phyloP scores from a whole-genome alignment of 2,797 vertebrate genomes.

The Sebastes variabilis region DNA sequence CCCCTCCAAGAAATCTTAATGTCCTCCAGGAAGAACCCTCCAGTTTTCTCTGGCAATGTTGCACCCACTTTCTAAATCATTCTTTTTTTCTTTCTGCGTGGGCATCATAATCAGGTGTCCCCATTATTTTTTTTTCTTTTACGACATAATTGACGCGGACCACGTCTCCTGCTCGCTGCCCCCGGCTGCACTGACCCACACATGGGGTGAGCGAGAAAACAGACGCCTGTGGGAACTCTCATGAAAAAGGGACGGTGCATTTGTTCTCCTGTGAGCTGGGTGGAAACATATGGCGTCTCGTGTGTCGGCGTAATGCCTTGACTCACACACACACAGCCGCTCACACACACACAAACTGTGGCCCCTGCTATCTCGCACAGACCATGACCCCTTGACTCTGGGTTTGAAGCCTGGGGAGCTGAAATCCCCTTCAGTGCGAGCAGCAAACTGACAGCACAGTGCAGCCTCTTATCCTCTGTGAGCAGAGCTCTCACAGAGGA shows the following conservation, averaged over 20 bases:
- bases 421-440: constrained; percentile 55
- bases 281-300: constrained; percentile 71
- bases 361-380: constrained; percentile 51
- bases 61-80: constrained; percentile 18
- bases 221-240: constrained; percentile 53
- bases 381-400: constrained; percentile 57
- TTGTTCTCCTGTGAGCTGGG: constrained; percentile 58
- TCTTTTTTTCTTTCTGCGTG: constrained; percentile 7
- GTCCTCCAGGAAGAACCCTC: background rate
- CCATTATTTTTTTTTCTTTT: constrained; percentile 28
- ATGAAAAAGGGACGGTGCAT: constrained; percentile 45
- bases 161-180: constrained; percentile 1
- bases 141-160: constrained; percentile 36
- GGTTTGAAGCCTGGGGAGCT: constrained; percentile 46
- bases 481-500: constrained; percentile 16
- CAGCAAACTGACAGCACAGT: constrained; percentile 36
- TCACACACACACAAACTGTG: constrained; percentile 35
- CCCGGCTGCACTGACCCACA: constrained; percentile 23
- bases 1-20: background rate
- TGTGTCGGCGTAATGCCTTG: constrained; percentile 62
- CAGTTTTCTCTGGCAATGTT: background rate
- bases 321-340: constrained; percentile 54
- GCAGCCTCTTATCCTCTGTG: constrained; percentile 43
- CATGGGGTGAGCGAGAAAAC: constrained; percentile 51
- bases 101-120: constrained; percentile 60